Evolutionary conservation across 2,888 invertebrate genomes (phyloP), one percentile per base, ranked within the genome.

Genomic region (Globia sparganii): DNA sequence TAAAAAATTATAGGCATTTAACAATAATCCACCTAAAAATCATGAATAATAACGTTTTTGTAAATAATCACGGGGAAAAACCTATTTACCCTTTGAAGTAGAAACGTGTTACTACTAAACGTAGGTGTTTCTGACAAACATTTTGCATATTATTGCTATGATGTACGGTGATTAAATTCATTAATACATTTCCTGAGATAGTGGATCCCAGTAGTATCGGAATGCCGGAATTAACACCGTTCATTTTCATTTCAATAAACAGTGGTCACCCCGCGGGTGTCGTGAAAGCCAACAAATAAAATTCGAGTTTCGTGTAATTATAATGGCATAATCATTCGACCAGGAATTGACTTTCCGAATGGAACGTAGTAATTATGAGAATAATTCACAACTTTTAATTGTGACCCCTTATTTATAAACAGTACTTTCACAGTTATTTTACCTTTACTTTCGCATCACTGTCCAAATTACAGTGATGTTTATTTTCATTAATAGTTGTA

Each of bases 121-220:
- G 11, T n/a, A 11, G n/a, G 4, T 37, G 21, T 46, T 21, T 21
- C 8, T 13, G 37, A n/a, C 5, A 49, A 49, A 62, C 49, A 62
- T 74, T 74, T 62, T 49, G 11, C 13, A 21, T 31, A 61, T 37
- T 31, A 56, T 37, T 9, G 13, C 53, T 43, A 43, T 62, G 67
- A 49, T 78, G n/a, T n/a, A 64, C 34, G 5, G 53, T 61, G 40
- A 80, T 69, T 25, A 11, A 68, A 68, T 61, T n/a, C 65, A 84
- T 73, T 72, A 80, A 66, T 28, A 73, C 37, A 43, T 73, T 66
- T 49, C 34, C 53, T 66, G 31, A 40, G 46, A 34, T 80, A 84
- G 66, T 84, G 80, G 34, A n/a, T 73, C 74, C 74, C 81, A 15
- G 34, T 66, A 37, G 73, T 80, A 84, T 84, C 8, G 68, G 21